Evolutionary conservation across 2,888 invertebrate genomes (phyloP).

Genomic region (Entomobrya multifasciata): DNA sequence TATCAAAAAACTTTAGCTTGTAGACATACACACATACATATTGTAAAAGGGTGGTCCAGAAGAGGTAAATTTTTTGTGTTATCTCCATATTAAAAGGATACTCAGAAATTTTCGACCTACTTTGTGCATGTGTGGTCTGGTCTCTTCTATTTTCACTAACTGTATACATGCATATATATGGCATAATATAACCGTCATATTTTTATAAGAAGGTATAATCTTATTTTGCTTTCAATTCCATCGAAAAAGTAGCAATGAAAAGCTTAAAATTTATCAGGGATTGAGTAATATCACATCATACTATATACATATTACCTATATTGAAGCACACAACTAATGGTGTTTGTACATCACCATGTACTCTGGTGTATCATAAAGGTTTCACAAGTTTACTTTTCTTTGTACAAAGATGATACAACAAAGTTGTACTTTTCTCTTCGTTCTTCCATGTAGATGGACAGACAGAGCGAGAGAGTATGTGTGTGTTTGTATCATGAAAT

Average conservation of each 20-base stretch:
- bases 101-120: too few species aligned
- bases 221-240: not conserved
- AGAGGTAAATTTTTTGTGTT: too few species aligned
- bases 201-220: slow-evolving; percentile 4
- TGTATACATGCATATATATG: too few species aligned
- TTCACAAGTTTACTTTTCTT: slow-evolving; percentile 54
- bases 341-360: slow-evolving; percentile 52
- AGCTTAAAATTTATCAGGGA: slow-evolving; percentile 28
- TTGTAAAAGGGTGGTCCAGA: too few species aligned
- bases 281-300: slow-evolving; percentile 41
- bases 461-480: not conserved
- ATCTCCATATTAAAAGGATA: too few species aligned
- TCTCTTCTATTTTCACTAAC: too few species aligned
- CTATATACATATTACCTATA: too few species aligned
- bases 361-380: slow-evolving; percentile 65
- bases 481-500: not conserved
- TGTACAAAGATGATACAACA: too few species aligned
- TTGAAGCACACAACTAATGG: slow-evolving; percentile 41
- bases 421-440: not conserved
- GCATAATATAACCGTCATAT: not conserved
- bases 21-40: too few species aligned
- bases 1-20: slow-evolving; percentile 54
- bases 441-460: not conserved
- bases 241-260: slow-evolving; percentile 3
- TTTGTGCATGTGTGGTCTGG: too few species aligned